Evolutionary conservation across 2,797 vertebrate genomes (phyloP).

Genomic region (Danio aesculapii): DNA sequence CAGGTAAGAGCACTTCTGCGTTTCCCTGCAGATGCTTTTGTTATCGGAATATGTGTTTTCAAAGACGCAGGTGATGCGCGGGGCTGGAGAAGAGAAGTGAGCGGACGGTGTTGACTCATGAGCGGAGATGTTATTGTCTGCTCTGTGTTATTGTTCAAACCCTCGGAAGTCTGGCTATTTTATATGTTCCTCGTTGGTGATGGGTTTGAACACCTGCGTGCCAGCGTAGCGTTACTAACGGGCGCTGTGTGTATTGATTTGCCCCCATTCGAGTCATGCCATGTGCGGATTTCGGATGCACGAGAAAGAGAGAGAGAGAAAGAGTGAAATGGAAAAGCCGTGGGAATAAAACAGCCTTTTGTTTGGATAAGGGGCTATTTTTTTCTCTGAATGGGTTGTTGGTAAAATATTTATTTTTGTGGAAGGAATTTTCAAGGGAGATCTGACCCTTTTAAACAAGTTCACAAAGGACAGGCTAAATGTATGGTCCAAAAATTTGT

Average conservation of each 20-base stretch:
- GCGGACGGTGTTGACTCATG: constrained; percentile 16
- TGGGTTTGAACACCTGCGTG: constrained; percentile 43
- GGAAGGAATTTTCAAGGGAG: not conserved
- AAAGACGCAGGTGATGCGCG: constrained; percentile 36
- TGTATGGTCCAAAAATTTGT: not conserved
- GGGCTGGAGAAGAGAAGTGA: constrained; percentile 31
- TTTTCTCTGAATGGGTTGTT: not conserved
- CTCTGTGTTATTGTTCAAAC: not conserved
- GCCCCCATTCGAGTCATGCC: constrained; percentile 38
- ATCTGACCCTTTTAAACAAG: constrained; percentile 27
- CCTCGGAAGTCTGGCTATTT: not conserved
- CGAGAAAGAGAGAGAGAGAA: not conserved
- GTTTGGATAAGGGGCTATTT: constrained; percentile 1
- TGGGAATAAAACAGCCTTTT: constrained; percentile 36
- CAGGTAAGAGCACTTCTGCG: constrained; percentile 31
- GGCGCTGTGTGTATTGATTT: constrained; percentile 44
- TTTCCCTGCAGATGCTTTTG: constrained; percentile 37
- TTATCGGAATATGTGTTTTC: constrained; percentile 32
- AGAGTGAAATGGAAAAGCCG: not conserved
- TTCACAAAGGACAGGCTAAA: constrained; percentile 22
- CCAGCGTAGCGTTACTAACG: constrained; percentile 25
- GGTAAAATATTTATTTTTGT: not conserved
- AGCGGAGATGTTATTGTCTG: not conserved
- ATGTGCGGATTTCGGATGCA: constrained; percentile 45
- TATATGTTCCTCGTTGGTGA: constrained; percentile 1